phyloP scores from a whole-genome alignment of 1,140 invertebrate genomes.

The Cydia splendana region DNA sequence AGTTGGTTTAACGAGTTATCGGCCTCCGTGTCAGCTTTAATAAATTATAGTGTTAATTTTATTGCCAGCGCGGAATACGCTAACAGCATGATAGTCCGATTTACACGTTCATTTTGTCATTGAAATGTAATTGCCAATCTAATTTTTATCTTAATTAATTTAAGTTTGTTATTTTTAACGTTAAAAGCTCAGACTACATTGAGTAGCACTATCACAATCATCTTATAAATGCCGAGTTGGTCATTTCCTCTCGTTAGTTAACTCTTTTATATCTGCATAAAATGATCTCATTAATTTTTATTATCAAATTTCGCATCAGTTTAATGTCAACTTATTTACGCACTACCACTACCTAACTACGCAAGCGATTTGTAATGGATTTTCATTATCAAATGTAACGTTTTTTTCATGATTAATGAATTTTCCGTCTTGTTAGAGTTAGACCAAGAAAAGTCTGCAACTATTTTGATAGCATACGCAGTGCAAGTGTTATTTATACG shows the following conservation, averaged over 20 bases:
- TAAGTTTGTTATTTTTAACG: not conserved
- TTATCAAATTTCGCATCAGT: too few relatives aligned
- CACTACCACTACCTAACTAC: too few relatives aligned
- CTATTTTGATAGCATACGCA: too few relatives aligned
- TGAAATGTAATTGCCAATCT: not conserved
- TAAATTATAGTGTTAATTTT: constrained; percentile 8
- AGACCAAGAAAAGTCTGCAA: too few relatives aligned
- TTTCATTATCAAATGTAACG: too few relatives aligned
- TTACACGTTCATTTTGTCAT: not conserved
- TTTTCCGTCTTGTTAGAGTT: too few relatives aligned
- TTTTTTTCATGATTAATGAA: too few relatives aligned
- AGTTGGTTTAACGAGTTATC: constrained; percentile 14
- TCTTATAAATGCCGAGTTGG: not conserved
- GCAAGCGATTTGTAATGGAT: too few relatives aligned
- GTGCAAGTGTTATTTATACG: too few relatives aligned
- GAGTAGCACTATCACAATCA: not conserved
- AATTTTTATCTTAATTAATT: constrained; percentile 6
- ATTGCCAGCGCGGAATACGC: not conserved
- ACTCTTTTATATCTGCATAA: not conserved
- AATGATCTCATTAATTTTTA: too few relatives aligned
- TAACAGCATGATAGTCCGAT: not conserved
- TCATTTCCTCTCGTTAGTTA: not conserved
- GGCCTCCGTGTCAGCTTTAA: constrained; percentile 3
- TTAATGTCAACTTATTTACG: too few relatives aligned
- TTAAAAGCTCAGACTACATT: not conserved